phyloP scores from a whole-genome alignment of 2,888 invertebrate genomes.

The Drosophila greeni region DNA sequence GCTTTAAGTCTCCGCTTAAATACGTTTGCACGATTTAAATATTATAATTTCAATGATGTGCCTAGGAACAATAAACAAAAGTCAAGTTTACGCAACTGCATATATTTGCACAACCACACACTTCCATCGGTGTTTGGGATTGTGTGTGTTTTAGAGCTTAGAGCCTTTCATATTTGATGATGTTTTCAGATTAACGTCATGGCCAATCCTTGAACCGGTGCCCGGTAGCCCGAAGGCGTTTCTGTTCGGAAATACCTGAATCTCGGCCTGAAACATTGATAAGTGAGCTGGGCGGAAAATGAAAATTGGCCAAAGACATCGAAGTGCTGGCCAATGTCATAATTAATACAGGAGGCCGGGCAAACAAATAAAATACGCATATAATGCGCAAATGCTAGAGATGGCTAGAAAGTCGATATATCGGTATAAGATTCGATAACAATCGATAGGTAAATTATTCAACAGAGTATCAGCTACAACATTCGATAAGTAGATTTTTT shows the following conservation, averaged over 20 bases:
- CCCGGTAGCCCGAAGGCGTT: conserved; percentile 8
- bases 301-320: conserved; percentile 26
- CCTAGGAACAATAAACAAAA: conserved; percentile 19
- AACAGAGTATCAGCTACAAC: too few species aligned
- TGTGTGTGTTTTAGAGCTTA: conserved; percentile 24
- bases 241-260: conserved; percentile 25
- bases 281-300: conserved; percentile 17
- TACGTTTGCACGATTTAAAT: conserved; percentile 7
- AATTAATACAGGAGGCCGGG: conserved; percentile 40
- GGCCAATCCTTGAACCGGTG: conserved; percentile 25
- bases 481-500: too few species aligned
- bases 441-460: too few species aligned
- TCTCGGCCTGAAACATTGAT: conserved; percentile 31
- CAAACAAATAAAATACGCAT: conserved; percentile 28
- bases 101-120: conserved; percentile 17
- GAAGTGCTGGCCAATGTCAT: conserved; percentile 28
- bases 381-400: not conserved
- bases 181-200: conserved; percentile 43
- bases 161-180: conserved; percentile 44
- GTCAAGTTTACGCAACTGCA: conserved; percentile 25
- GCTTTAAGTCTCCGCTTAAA: not conserved
- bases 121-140: not conserved
- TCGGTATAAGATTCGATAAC: not conserved
- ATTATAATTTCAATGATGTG: conserved; percentile 26
- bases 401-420: not conserved